Conservation (phyloP, 2,797 vertebrate species). For the Sebastes diploproa region DNA sequence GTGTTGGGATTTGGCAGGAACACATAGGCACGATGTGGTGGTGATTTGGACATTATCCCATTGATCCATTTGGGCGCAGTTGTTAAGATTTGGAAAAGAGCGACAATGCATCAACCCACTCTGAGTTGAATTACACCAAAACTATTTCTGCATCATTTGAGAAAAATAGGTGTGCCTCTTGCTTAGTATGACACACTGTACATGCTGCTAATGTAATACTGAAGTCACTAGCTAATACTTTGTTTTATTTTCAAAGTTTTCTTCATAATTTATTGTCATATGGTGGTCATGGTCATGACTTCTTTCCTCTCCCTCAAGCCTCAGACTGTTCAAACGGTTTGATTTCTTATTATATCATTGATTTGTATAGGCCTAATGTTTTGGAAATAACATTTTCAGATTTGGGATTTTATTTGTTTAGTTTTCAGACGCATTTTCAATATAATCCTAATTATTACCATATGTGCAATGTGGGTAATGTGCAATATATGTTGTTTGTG, state of each 20-base stretch:
- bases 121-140: neutral
- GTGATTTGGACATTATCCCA: neutral
- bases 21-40: neutral
- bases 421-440: too few relatives aligned
- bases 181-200: neutral
- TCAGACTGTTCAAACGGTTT: neutral
- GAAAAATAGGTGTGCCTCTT: neutral
- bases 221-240: neutral
- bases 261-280: neutral
- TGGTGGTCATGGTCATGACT: neutral
- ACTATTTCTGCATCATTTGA: neutral
- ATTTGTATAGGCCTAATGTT: too few relatives aligned
- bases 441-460: too few relatives aligned
- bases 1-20: slow-evolving; percentile 7
- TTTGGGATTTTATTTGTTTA: too few relatives aligned
- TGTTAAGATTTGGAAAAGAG: neutral
- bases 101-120: neutral
- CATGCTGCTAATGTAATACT: neutral
- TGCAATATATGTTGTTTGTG: too few relatives aligned
- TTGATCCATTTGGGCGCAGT: slow-evolving; percentile 22
- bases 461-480: too few relatives aligned
- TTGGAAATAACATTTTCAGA: too few relatives aligned
- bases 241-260: neutral
- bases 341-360: too few relatives aligned
- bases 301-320: neutral